A percentile compares a stretch with the other conserved stretches of the same genome.
Conservation (phyloP, 2,113 vertebrate genomes). For the Pseudonaja textilis region DNA sequence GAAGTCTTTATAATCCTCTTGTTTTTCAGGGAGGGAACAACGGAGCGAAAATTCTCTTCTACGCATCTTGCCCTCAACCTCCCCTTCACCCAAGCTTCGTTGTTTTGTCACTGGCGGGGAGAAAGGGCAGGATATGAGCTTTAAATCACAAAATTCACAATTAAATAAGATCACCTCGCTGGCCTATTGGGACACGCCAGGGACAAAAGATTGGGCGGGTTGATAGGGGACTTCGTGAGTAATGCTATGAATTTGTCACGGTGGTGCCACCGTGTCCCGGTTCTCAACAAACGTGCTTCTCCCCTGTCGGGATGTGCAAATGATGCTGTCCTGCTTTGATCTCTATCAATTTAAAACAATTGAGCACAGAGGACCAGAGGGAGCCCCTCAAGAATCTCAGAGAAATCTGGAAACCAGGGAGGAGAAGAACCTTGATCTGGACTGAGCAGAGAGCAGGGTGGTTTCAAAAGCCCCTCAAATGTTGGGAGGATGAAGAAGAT, state of each 20-base stretch:
- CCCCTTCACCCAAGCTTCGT: not conserved
- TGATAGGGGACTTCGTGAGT: not conserved
- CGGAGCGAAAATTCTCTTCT: not conserved
- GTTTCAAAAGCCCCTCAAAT: not conserved
- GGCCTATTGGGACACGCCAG: not conserved
- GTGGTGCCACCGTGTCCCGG: not conserved
- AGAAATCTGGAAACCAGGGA: not conserved
- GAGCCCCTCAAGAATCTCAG: not conserved
- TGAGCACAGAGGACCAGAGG: not conserved
- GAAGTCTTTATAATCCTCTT: not conserved
- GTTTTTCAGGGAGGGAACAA: not conserved
- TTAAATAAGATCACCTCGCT: not conserved
- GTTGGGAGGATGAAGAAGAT: not conserved
- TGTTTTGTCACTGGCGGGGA: not conserved
- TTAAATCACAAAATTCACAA: not conserved
- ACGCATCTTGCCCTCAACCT: not conserved
- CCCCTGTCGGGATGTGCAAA: not conserved
- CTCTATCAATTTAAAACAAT: not conserved
- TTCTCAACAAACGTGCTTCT: too few relatives aligned
- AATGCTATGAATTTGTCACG: not conserved
- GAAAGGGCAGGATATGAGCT: not conserved
- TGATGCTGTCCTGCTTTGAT: not conserved
- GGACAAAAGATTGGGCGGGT: not conserved
- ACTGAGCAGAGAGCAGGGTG: not conserved
- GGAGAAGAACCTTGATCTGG: not conserved